phyloP scores from a whole-genome alignment of 2,113 vertebrate species.

The Zapus hudsonius region DNA sequence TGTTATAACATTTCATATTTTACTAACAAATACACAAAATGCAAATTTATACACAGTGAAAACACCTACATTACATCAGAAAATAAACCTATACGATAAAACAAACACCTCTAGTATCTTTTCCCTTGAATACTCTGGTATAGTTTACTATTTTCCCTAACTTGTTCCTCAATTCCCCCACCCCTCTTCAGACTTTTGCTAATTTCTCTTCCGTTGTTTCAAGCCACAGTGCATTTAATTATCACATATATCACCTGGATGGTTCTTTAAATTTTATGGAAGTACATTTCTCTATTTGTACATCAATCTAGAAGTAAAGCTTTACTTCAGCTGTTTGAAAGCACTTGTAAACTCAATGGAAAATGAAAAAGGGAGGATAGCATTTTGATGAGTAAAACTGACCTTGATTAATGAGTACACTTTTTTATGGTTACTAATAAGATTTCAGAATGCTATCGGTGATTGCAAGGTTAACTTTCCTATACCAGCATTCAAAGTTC shows the following conservation, averaged over 20 bases:
- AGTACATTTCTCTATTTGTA: constrained; percentile 4
- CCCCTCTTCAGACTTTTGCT: background rate
- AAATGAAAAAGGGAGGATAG: background rate
- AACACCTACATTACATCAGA: background rate
- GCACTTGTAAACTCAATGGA: background rate
- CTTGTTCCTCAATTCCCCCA: background rate
- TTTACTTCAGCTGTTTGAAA: background rate
- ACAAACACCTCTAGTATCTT: background rate
- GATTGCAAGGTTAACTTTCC: background rate
- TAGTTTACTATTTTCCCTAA: background rate
- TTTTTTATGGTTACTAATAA: background rate
- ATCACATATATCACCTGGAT: background rate
- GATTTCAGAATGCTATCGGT: background rate
- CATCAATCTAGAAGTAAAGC: background rate
- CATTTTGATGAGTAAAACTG: background rate
- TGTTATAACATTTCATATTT: no score
- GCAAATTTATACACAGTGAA: background rate
- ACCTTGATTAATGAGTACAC: background rate
- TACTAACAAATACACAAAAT: background rate
- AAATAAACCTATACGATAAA: background rate
- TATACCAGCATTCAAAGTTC: no score
- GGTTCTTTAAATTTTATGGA: background rate
- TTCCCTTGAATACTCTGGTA: background rate
- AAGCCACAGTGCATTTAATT: background rate
- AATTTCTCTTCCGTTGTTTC: background rate